A percentile compares a stretch with the other conserved stretches of the same genome.
These are phyloP conservation scores for Lydus trimaculatus DNA, from an alignment of 2,888 invertebrate species.

Conservation along the genomic window DNA sequence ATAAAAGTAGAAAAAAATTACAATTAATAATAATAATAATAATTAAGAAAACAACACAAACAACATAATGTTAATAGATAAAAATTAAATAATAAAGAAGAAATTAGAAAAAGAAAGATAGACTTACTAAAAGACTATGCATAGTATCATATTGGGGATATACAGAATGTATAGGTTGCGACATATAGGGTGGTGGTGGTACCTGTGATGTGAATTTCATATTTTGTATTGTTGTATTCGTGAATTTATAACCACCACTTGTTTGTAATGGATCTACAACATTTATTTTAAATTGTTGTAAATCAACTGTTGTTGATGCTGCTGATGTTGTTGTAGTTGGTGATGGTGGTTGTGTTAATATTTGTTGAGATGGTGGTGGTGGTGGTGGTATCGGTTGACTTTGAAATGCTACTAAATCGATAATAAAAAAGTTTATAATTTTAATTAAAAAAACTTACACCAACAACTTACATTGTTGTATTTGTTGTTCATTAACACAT, in stretches of 20 bases:
- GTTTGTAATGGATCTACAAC: conserved; percentile 33
- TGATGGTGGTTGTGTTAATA: conserved; percentile 14
- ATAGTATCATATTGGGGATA: conserved; percentile 43
- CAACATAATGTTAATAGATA: neutral
- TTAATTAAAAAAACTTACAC: too few relatives aligned
- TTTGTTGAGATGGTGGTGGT: conserved; percentile 1
- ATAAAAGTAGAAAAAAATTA: conserved; percentile 16
- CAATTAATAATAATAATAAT: neutral
- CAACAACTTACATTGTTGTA: conserved; percentile 14
- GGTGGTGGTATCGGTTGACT: neutral
- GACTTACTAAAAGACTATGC: conserved; percentile 43
- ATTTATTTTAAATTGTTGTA: conserved; percentile 39
- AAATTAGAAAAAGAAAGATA: conserved; percentile 18
- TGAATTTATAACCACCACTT: conserved; percentile 51
- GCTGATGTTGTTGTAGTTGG: conserved; percentile 16
- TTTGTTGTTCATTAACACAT: conserved; percentile 19
- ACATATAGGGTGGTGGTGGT: conserved; percentile 37
- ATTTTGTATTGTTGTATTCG: conserved; percentile 47
- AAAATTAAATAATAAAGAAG: conserved; percentile 3
- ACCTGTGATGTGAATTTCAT: conserved; percentile 56
- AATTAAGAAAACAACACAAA: neutral
- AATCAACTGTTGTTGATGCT: conserved; percentile 19
- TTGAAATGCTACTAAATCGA: conserved; percentile 13
- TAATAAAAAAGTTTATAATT: neutral
- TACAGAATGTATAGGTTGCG: conserved; percentile 42